Evolutionary conservation across 2,113 vertebrate genomes (phyloP).

Genomic region (Nerophis ophidion): DNA sequence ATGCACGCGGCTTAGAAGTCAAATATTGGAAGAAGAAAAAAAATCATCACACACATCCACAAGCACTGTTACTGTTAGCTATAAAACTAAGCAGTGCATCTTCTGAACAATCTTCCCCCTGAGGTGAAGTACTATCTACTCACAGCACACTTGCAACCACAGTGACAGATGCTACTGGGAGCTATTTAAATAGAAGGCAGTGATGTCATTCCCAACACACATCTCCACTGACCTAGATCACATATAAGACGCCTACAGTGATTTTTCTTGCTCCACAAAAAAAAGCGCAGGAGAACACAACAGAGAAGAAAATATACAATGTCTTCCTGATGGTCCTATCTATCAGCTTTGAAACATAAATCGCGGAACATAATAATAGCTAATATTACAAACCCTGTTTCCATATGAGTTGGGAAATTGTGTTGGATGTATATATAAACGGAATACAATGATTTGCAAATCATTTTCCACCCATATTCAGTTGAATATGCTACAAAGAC

Average conservation of each 20-base stretch:
- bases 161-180: slow-evolving; percentile 49
- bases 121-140: slow-evolving; percentile 29
- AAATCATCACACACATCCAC: background rate
- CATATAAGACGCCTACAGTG: slow-evolving; percentile 43
- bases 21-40: background rate
- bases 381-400: no score
- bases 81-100: slow-evolving; percentile 1
- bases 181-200: slow-evolving; percentile 56
- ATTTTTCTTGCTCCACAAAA: slow-evolving; percentile 36
- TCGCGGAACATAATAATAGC: background rate
- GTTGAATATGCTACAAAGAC: no score
- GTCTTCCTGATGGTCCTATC: background rate
- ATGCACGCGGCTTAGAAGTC: slow-evolving; percentile 5
- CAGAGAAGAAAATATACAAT: slow-evolving; percentile 8
- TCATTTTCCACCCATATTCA: no score
- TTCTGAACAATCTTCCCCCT: slow-evolving; percentile 8
- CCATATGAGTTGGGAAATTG: no score
- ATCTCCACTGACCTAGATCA: slow-evolving; percentile 62
- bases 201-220: slow-evolving; percentile 51
- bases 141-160: slow-evolving; percentile 35
- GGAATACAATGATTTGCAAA: no score
- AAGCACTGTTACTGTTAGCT: slow-evolving; percentile 7
- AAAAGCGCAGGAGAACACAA: slow-evolving; percentile 37
- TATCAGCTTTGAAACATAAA: background rate
- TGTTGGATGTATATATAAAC: no score